Evolutionary conservation across 1,140 invertebrate species (phyloP), one percentile per base, ranked within the genome.

Genomic region (Paralvinella palmiformis): DNA sequence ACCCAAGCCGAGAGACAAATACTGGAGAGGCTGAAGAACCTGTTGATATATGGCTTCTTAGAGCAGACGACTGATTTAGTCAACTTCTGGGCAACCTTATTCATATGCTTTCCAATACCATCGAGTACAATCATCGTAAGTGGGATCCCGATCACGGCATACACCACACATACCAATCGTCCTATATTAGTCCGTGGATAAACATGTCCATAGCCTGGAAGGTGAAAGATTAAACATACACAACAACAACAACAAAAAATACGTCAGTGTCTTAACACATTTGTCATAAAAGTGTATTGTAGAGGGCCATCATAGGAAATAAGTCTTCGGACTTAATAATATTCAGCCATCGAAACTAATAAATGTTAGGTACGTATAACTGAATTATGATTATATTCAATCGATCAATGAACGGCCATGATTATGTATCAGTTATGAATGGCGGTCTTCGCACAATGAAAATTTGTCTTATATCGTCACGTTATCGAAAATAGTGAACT

Each of bases 131-230:
- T 75, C 33, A 96, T 83, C 70, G 91, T 89, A 69, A 97, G 84
- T 1, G 94, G 94, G 66, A 96, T 96, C 13, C 94, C 94, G 63
- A 97, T 88, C 58, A 95, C 88, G 3, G 94, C 91, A 72, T 96
- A 96, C 2, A 91, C 82, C 61, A 97, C 94, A 0, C 91, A 94
- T 10, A 94, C 84, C 0, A 89, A 86, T 70, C 88, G 84, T 36
- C 94, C 94, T 1, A 87, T 85, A 1, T 80, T 85, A 13, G 94
- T 96, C 62, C 87, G 87, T 0, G 94, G 92, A n/a, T 41, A 41
- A 13, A 41, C 37, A 41, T 41, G 37, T 10, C 37, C 37, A 41
- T 41, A 41, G 10, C 37, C 37, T 41, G 37, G 10, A n/a, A n/a
- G n/a, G 37, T 10, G n/a, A 41, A 10, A 41, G 10, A 13, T 13